Evolutionary conservation across 2,113 vertebrate species (phyloP).

Genomic region (Tor tambroides): DNA sequence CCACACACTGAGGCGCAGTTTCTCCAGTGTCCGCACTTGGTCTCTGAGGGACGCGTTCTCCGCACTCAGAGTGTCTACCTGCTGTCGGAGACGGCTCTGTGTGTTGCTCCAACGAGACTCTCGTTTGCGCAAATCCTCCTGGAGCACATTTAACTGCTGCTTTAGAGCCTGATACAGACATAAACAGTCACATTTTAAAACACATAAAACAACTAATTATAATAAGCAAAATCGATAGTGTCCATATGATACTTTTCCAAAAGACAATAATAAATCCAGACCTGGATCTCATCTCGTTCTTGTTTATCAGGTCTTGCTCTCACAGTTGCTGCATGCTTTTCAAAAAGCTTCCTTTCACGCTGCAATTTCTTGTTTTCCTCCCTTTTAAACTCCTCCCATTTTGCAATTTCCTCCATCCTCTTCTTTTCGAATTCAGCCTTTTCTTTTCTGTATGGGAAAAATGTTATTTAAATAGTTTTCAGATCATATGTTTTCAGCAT

Average conservation of each 20-base stretch:
- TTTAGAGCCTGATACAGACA: conserved; percentile 79
- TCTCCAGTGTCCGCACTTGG: conserved; percentile 87
- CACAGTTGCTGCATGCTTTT: conserved; percentile 83
- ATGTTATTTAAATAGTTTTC: neutral
- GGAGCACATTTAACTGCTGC: conserved; percentile 85
- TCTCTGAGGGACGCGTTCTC: conserved; percentile 86
- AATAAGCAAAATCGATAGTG: neutral
- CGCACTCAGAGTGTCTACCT: conserved; percentile 82
- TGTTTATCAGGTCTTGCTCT: conserved; percentile 92
- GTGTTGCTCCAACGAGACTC: conserved; percentile 90
- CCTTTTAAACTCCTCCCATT: conserved; percentile 87
- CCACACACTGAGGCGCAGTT: conserved; percentile 86
- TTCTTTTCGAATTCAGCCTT: conserved; percentile 83
- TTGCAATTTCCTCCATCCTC: conserved; percentile 81
- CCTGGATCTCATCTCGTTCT: conserved; percentile 96
- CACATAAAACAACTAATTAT: neutral
- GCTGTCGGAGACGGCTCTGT: conserved; percentile 83
- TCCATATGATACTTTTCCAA: neutral
- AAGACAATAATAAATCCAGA: conserved; percentile 44
- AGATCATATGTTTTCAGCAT: neutral
- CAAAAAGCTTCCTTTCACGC: conserved; percentile 90
- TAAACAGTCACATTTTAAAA: neutral
- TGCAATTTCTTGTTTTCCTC: conserved; percentile 90
- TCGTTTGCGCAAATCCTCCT: conserved; percentile 87
- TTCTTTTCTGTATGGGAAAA: conserved; percentile 80